Conservation (phyloP, 2,797 vertebrate species). For the Garrulus glandarius region DNA sequence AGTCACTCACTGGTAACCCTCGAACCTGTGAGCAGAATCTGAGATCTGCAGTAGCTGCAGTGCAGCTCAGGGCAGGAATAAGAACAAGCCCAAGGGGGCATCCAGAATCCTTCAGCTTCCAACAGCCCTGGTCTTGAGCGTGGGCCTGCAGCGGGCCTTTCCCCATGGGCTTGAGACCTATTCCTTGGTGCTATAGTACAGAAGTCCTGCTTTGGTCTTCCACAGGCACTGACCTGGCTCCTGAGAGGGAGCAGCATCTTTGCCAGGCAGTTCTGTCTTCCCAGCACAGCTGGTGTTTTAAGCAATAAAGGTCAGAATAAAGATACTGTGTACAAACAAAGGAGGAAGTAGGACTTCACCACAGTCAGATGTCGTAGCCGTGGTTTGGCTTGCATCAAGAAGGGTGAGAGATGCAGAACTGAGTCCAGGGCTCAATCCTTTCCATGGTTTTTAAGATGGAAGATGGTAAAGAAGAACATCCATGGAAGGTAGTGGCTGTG, state of each 20-base stretch:
- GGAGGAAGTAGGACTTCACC: background rate
- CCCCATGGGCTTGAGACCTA: background rate
- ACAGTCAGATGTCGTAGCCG: background rate
- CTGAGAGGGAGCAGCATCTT: background rate
- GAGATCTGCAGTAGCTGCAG: constrained; percentile 2
- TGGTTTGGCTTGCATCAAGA: background rate
- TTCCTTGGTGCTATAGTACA: constrained; percentile 41
- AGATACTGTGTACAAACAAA: background rate
- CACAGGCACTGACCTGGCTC: constrained; percentile 8
- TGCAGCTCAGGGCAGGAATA: background rate
- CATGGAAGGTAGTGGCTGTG: background rate
- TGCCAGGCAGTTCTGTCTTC: constrained; percentile 21
- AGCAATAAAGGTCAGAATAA: constrained; percentile 65
- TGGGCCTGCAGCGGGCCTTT: background rate
- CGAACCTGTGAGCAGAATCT: background rate
- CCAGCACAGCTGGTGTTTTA: constrained; percentile 35
- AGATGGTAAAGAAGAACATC: background rate
- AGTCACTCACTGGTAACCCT: background rate
- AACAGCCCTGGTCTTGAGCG: background rate
- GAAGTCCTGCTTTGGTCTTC: constrained; percentile 53
- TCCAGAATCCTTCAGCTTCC: background rate
- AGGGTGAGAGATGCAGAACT: background rate
- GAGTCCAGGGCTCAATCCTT: background rate
- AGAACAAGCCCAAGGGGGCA: background rate
- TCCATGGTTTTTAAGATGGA: background rate